A percentile compares a stretch with the other conserved stretches of the same genome.
Conservation (phyloP, 2,888 invertebrate species). For the Leucozona laternaria region DNA sequence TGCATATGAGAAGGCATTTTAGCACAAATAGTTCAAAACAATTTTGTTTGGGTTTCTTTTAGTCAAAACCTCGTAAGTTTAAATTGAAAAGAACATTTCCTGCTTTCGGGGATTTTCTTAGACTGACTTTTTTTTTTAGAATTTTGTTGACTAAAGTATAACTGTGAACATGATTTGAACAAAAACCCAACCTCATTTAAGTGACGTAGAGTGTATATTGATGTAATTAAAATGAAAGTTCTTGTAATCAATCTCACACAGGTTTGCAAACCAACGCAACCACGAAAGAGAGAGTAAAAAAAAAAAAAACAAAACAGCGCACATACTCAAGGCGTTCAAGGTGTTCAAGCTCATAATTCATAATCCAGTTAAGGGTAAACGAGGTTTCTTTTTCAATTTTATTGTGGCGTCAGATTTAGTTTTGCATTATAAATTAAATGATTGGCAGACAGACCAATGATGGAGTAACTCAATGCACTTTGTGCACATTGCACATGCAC, state of each 20-base stretch:
- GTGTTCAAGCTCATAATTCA: conserved; percentile 39
- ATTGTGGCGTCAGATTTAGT: conserved; percentile 1
- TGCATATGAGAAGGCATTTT: too few species aligned
- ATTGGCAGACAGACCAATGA: conserved; percentile 11
- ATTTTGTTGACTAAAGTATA: too few species aligned
- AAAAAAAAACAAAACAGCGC: background rate
- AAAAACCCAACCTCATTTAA: background rate
- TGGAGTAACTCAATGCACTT: conserved; percentile 6
- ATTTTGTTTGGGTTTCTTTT: too few species aligned
- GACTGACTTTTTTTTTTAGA: too few species aligned
- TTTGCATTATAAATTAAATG: conserved; percentile 14
- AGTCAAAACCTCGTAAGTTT: too few species aligned
- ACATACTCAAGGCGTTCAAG: conserved; percentile 18
- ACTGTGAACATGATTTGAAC: background rate
- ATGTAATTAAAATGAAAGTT: conserved; percentile 24
- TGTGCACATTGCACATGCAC: background rate
- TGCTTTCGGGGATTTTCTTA: too few species aligned
- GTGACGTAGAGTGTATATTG: background rate
- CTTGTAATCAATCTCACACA: conserved; percentile 29
- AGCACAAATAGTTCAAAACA: too few species aligned
- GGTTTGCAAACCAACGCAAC: conserved; percentile 18
- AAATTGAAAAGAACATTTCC: too few species aligned
- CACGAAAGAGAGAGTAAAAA: conserved; percentile 41
- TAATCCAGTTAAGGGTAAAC: conserved; percentile 40
- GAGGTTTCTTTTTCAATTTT: conserved; percentile 3